Evolutionary conservation across 2,113 vertebrate genomes (phyloP), one percentile per base, ranked within the genome.

Genomic region (Oreochromis spilurus): DNA sequence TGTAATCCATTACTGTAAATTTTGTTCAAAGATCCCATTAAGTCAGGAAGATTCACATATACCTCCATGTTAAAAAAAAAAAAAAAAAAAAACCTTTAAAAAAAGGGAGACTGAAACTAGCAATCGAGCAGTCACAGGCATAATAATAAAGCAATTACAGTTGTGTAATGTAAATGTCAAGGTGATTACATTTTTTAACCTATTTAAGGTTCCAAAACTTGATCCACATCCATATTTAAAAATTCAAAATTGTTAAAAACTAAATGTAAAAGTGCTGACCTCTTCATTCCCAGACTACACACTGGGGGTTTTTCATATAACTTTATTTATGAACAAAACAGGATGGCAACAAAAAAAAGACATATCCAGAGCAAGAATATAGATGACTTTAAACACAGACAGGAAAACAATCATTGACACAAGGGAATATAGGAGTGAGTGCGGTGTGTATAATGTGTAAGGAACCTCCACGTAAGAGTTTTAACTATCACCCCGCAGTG

Each of bases 1-100:
- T 10, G 3, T 81, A 65, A 80, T 58, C 24, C 9, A 13, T 77
- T 31, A 65, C 53, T 60, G 29, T 85, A 67, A 85, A 87, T 53
- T 87, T 79, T 88, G 65, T 53, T 79, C 81, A 58, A 31, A 57
- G 79, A 84, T 85, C 79, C 72, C 55, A 90, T 87, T 91, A 84
- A 87, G 45, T 88, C 81, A 21, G n/a, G 2, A 88, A 65, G 45
- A 81, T 75, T 92, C 67, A 85, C 36, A 87, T 70, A 17, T 17
- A 75, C 40, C 67, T 48, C 40, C 4, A 7, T 16, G 1, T 29
- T 6, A 36, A 65, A 65, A 34, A 8, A 14, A 12, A 21, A 38
- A 67, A 7, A n/a, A n/a, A n/a, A 21, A 38, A 21, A 21, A 21
- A 21, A 21, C 2, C 7, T 1, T 40, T 5, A 31, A 65, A 57